phyloP scores from a whole-genome alignment of 2,888 invertebrate species.

The Adineta ricciae region DNA sequence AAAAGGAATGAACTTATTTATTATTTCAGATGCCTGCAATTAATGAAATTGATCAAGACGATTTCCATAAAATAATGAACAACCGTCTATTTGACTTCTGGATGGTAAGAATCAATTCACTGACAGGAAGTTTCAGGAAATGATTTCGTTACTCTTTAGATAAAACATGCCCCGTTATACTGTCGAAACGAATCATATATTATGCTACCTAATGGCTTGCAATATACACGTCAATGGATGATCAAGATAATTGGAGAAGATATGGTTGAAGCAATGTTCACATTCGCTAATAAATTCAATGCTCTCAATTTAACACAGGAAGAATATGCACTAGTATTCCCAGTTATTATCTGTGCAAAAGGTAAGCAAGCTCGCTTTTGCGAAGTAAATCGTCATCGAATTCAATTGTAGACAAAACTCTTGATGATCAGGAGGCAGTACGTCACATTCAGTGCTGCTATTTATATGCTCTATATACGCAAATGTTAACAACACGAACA shows the following conservation, averaged over 20 bases:
- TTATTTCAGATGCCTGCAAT: slow-evolving; percentile 27
- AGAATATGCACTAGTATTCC: slow-evolving; percentile 36
- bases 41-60: slow-evolving; percentile 17
- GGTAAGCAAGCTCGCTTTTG: not conserved
- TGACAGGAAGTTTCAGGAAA: not conserved
- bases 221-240: slow-evolving; percentile 41
- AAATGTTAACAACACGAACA: not conserved
- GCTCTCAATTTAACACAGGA: slow-evolving; percentile 38
- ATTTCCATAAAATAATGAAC: slow-evolving; percentile 28
- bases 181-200: slow-evolving; percentile 38
- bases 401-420: not conserved
- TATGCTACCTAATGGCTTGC: slow-evolving; percentile 37
- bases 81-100: slow-evolving; percentile 28
- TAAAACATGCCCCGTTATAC: slow-evolving; percentile 40
- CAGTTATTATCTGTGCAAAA: not conserved
- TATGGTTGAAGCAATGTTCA: slow-evolving; percentile 39
- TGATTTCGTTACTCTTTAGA: slow-evolving; percentile 35
- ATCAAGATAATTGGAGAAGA: slow-evolving; percentile 38
- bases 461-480: not conserved
- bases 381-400: no score
- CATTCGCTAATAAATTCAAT: slow-evolving; percentile 40
- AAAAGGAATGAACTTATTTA: no score
- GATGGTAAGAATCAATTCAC: not conserved
- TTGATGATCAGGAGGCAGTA: not conserved
- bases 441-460: not conserved